A percentile compares a stretch with the other conserved stretches of the same genome.
These are phyloP conservation scores for Vulpes ferrilata DNA, from an alignment of 2,113 vertebrate species.

Conservation along the genomic window DNA sequence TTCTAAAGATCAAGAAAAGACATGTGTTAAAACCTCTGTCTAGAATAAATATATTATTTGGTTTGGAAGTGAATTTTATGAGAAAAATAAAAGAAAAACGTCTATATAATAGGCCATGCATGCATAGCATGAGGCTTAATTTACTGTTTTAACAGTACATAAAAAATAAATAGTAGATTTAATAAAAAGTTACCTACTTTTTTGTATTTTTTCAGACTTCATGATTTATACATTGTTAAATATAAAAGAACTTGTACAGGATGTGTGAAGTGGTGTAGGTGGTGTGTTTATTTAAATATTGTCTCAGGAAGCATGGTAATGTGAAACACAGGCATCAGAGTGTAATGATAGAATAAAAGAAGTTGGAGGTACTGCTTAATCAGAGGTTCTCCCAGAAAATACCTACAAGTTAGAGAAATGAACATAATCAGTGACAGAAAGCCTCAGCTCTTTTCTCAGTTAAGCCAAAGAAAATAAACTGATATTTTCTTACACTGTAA, in stretches of 20 bases:
- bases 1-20: conserved; percentile 37
- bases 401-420: background rate
- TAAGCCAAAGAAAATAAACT: conserved; percentile 48
- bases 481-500: background rate
- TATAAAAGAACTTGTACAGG: background rate
- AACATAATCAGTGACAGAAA: background rate
- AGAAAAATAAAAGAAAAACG: background rate
- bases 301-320: background rate
- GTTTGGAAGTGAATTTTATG: background rate
- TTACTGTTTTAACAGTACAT: background rate
- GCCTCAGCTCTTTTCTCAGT: background rate
- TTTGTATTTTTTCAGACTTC: background rate
- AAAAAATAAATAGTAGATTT: background rate
- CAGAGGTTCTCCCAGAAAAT: background rate
- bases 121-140: background rate
- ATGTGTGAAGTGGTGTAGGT: background rate
- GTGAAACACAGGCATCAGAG: background rate
- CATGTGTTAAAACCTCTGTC: background rate
- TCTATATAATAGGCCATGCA: background rate
- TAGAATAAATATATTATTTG: conserved; percentile 57
- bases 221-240: background rate
- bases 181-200: background rate
- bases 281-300: background rate
- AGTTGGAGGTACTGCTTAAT: background rate
- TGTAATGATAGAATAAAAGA: background rate